phyloP scores from a whole-genome alignment of 2,113 vertebrate species.

The Otus sunia region DNA sequence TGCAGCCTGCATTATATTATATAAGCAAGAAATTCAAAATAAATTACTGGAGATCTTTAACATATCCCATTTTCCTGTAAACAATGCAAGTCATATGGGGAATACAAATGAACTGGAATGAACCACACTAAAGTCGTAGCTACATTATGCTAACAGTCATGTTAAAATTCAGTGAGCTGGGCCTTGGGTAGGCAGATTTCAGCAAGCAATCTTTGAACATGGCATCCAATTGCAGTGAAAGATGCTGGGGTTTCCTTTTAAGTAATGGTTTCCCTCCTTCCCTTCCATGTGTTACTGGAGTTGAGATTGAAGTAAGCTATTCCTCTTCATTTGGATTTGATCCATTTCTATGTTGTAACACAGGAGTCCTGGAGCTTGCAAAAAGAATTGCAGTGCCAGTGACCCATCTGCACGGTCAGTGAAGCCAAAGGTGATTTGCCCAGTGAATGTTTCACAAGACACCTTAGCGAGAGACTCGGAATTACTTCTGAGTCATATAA shows the following conservation, averaged over 20 bases:
- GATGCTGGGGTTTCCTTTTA: not conserved
- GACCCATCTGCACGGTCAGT: not conserved
- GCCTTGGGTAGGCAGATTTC: fast-evolving
- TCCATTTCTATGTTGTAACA: not conserved
- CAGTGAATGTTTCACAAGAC: not conserved
- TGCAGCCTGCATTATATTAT: not conserved
- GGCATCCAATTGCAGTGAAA: not conserved
- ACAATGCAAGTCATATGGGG: not conserved
- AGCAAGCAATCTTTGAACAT: not conserved
- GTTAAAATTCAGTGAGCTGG: not conserved
- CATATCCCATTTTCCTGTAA: not conserved
- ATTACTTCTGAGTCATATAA: not conserved
- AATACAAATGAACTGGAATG: not conserved
- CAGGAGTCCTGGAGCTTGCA: not conserved
- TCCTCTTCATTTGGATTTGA: not conserved
- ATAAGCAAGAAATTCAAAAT: not conserved
- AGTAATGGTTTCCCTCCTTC: not conserved
- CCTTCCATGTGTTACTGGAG: not conserved
- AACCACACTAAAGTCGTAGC: not conserved
- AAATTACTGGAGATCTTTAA: not conserved
- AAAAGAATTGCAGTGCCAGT: not conserved
- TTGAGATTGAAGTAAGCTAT: not conserved
- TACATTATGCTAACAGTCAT: not conserved
- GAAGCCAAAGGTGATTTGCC: not conserved
- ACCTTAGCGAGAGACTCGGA: not conserved